Percentiles rank a stretch among this genome's conserved stretches.
Conservation (phyloP, 2,113 vertebrate species). For the Herpetotheres cachinnans region DNA sequence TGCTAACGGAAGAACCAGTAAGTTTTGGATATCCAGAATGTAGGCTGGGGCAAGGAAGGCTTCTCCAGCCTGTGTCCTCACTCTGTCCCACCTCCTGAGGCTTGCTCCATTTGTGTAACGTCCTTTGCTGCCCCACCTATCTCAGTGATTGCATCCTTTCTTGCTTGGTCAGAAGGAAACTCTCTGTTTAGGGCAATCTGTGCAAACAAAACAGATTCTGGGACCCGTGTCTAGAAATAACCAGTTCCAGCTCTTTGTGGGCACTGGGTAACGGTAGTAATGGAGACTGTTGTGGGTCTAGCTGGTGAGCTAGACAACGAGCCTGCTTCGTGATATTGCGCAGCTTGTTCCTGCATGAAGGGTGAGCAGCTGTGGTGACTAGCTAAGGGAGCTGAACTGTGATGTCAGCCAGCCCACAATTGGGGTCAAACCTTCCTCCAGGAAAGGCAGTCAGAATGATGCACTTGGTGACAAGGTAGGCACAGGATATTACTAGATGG, state of each 20-base stretch:
- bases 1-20: background rate
- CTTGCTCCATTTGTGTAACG: background rate
- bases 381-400: background rate
- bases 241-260: background rate
- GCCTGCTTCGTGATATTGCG: background rate
- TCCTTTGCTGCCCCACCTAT: background rate
- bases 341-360: background rate
- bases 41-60: no score
- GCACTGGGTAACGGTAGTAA: background rate
- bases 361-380: background rate
- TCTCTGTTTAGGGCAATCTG: background rate
- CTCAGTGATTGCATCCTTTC: background rate
- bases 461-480: no score
- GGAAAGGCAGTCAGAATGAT: background rate
- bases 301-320: background rate
- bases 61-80: background rate
- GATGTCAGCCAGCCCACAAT: background rate
- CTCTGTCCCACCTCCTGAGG: background rate
- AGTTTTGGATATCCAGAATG: background rate
- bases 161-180: background rate
- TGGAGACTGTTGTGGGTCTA: background rate
- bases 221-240: background rate
- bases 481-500: background rate
- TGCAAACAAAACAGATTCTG: background rate
- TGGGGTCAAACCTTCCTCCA: background rate